These are phyloP conservation scores for Physeter macrocephalus DNA, from an alignment of 2,113 vertebrate genomes.

Conservation along the genomic window DNA sequence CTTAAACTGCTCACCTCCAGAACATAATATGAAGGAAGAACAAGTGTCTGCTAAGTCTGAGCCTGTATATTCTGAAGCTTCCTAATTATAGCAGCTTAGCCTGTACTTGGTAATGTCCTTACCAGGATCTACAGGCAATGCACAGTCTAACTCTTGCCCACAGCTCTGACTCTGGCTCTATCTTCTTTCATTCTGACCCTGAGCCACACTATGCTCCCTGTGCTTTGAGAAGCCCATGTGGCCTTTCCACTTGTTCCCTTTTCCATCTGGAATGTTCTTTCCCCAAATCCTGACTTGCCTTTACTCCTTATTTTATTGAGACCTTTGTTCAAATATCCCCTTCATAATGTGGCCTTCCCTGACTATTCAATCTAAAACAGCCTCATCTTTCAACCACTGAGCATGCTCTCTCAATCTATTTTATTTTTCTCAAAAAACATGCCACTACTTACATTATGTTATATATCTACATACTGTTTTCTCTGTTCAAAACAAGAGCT, in stretches of 20 bases:
- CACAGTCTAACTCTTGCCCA: neutral
- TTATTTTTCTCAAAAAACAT: neutral
- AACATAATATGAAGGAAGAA: neutral
- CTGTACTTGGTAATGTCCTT: neutral
- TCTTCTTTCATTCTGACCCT: neutral
- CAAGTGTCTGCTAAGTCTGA: neutral
- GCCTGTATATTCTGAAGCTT: neutral
- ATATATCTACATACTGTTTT: neutral
- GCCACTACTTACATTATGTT: neutral
- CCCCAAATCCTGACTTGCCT: neutral
- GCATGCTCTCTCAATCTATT: neutral
- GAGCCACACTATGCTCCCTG: neutral
- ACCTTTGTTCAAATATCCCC: neutral
- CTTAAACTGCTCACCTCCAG: neutral
- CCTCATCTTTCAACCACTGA: neutral
- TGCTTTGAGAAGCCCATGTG: neutral
- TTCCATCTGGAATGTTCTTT: neutral
- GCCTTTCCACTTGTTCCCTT: neutral
- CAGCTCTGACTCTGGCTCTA: neutral
- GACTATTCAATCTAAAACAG: neutral
- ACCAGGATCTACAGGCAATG: neutral
- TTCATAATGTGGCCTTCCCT: neutral
- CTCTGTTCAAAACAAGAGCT: neutral
- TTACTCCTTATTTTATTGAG: neutral
- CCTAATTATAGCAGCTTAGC: neutral